Evolutionary conservation across 2,113 vertebrate genomes (phyloP).

Genomic region (Egretta garzetta): DNA sequence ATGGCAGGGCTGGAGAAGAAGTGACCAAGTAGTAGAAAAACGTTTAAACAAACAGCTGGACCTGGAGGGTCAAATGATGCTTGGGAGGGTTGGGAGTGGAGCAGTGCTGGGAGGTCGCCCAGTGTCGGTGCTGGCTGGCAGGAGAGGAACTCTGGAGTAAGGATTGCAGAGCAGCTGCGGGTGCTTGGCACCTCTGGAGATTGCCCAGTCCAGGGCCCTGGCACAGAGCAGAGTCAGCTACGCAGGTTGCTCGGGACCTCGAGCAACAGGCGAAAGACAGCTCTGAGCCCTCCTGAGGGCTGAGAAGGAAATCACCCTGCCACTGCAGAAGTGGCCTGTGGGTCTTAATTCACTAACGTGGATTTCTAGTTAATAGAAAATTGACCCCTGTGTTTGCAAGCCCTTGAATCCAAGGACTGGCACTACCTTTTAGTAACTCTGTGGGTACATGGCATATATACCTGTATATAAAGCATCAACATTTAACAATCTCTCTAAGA

Average conservation of each 20-base stretch:
- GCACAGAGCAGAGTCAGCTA: not conserved
- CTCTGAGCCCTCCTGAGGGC: not conserved
- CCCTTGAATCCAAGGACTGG: not conserved
- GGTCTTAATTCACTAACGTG: not conserved
- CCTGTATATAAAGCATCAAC: not conserved
- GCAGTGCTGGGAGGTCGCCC: not conserved
- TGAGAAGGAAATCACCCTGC: not conserved
- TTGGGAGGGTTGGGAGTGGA: not conserved
- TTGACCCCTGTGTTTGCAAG: not conserved
- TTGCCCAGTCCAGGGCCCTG: rapidly evolving
- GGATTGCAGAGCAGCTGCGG: not conserved
- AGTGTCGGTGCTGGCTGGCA: not conserved
- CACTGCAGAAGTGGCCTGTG: not conserved
- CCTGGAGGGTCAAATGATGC: not conserved
- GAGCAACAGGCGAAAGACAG: not conserved
- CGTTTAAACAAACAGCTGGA: not conserved
- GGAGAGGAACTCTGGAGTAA: not conserved
- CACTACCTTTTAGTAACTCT: not conserved
- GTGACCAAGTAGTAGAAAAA: not conserved
- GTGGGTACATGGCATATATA: not conserved
- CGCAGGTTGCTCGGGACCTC: not conserved
- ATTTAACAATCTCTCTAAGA: not conserved
- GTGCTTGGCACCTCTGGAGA: not conserved
- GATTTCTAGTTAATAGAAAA: not conserved
- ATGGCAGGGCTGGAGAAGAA: not conserved